Evolutionary conservation across 2,888 invertebrate genomes (phyloP).

Genomic region (Mystacides longicornis): DNA sequence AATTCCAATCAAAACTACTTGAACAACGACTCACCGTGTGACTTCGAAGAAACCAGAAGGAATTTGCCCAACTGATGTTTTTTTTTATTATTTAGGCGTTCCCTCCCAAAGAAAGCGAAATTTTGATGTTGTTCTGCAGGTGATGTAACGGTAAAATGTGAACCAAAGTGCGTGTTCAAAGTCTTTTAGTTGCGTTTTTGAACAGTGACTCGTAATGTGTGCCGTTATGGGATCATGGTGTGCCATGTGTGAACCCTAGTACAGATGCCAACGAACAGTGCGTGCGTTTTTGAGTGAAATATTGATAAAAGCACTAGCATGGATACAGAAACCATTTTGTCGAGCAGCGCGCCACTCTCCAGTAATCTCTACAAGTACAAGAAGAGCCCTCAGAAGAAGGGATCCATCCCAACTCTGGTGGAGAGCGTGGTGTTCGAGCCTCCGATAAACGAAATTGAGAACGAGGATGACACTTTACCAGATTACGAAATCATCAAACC

Average conservation of each 20-base stretch:
- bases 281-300: not conserved
- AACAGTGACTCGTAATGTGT: too few species aligned
- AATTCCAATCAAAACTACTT: too few species aligned
- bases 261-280: not conserved
- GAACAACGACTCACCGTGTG: too few species aligned
- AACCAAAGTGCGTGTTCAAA: too few species aligned
- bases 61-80: too few species aligned
- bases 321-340: constrained; percentile 34
- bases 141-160: too few species aligned
- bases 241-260: not conserved
- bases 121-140: too few species aligned
- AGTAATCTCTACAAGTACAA: constrained; percentile 41
- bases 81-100: too few species aligned
- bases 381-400: constrained; percentile 19
- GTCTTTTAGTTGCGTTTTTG: too few species aligned
- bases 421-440: constrained; percentile 23
- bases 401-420: constrained; percentile 22
- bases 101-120: too few species aligned
- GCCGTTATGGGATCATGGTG: too few species aligned
- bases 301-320: constrained; percentile 29
- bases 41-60: too few species aligned
- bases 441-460: constrained; percentile 18
- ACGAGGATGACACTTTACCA: constrained; percentile 11
- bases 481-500: constrained; percentile 14
- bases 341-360: constrained; percentile 46